Evolutionary conservation across 2,113 vertebrate genomes (phyloP), one percentile per base, ranked within the genome.

Genomic region (Ptyas mucosa): DNA sequence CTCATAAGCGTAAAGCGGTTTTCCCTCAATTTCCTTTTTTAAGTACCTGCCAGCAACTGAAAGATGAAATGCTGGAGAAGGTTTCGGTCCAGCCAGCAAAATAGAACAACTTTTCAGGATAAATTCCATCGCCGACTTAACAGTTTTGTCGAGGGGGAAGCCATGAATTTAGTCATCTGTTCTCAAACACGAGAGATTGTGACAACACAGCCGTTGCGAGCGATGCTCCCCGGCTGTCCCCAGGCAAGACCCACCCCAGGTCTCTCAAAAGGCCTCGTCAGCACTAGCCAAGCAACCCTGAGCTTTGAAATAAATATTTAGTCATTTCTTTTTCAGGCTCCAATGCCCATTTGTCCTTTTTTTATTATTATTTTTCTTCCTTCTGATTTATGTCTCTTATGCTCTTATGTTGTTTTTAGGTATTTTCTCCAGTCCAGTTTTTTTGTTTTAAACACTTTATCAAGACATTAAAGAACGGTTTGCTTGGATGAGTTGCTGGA

Each of bases 31-130:
- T 93, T 97, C 94, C 89, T 95, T 93, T 92, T 92, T 94, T 96
- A 95, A 96, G 93, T 94, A 95, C 88, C 94, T 96, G 96, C 95
- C 96, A 96, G 91, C 91, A 90, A 39, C 6, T 91, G 93, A 96
- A 93, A 96, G 94, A 93, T 92, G 61, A 87, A 95, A 95, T 94
- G 92, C 58, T 88, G 64, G 92, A 95, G 90, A 94, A 69, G 57
- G 51, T 95, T 97, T 94, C 95, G 93, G 94, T 95, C 43, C 91
- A 96, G 90, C 93, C 94, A 97, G 94, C 93, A 96, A 95, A 97
- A 96, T 94, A 90, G 75, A 95, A 93, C 90, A 94, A 26, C 86
- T 89, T 96, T 94, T 24, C 75, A 94, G 92, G 92, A 90, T 96
- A 94, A 95, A 95, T 95, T 95, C 89, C 94, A 55, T 96, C 91